Conservation (phyloP, 2,797 vertebrate species). For the Pangasius macronema region DNA sequence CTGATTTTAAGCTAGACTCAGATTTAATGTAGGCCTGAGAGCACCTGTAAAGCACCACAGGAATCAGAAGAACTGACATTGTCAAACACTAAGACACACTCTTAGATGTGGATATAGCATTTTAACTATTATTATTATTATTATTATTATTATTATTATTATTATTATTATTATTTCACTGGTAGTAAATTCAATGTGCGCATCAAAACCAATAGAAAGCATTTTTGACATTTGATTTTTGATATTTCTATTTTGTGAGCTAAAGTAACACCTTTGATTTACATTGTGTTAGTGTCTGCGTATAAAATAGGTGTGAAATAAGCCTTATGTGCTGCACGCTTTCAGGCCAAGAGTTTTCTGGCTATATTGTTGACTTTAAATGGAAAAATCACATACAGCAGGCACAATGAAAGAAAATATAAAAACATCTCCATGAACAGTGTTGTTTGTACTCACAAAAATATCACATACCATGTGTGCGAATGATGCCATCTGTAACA, state of each 20-base stretch:
- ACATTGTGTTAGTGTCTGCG: conserved; percentile 11
- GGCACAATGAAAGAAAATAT: neutral
- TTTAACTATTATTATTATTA: neutral
- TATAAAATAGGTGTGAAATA: conserved; percentile 29
- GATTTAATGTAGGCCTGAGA: neutral
- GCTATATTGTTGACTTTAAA: neutral
- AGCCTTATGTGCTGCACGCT: neutral
- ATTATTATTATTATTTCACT: neutral
- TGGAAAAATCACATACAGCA: neutral
- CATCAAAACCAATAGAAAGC: neutral
- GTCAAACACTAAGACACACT: neutral
- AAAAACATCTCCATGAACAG: neutral
- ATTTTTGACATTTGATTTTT: conserved; percentile 2
- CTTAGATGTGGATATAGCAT: neutral
- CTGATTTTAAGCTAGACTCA: conserved; percentile 4
- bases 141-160: conserved; percentile 13
- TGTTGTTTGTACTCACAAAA: conserved; percentile 1
- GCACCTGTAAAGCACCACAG: neutral
- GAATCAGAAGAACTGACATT: conserved; percentile 31
- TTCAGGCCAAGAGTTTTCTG: neutral
- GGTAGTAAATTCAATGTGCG: neutral
- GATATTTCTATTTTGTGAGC: conserved; percentile 5
- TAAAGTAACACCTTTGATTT: conserved; percentile 28
- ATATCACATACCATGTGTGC: neutral
- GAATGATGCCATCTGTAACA: conserved; percentile 10